phyloP scores from a whole-genome alignment of 1,140 invertebrate species.

The Cydia splendana region DNA sequence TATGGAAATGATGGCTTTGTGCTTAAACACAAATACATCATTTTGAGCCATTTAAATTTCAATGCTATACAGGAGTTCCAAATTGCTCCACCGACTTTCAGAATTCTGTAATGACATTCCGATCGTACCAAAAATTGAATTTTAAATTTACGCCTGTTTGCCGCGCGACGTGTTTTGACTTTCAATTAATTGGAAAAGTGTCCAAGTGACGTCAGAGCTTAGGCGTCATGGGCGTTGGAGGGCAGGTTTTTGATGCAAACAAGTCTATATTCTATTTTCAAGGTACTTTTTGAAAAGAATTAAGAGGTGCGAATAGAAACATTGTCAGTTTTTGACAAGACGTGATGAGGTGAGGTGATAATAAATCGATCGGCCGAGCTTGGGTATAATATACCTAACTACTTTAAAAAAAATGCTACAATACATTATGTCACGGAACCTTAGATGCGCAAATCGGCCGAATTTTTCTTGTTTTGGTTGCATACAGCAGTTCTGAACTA shows the following conservation, averaged over 20 bases:
- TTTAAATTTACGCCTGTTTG: conserved; percentile 11
- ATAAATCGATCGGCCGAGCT: too few relatives aligned
- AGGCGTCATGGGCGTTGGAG: too few relatives aligned
- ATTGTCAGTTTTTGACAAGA: too few relatives aligned
- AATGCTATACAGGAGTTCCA: conserved; percentile 24
- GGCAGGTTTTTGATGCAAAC: background rate
- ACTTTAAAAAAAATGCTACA: too few relatives aligned
- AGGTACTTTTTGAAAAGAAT: too few relatives aligned
- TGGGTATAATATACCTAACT: too few relatives aligned
- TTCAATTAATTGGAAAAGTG: conserved; percentile 27
- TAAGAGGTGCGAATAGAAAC: too few relatives aligned
- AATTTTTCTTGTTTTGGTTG: background rate
- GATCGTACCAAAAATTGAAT: background rate
- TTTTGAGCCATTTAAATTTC: background rate
- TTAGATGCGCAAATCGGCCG: too few relatives aligned
- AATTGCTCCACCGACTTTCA: background rate
- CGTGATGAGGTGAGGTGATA: too few relatives aligned
- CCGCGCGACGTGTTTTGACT: conserved; percentile 28
- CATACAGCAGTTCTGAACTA: background rate
- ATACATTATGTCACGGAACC: too few relatives aligned
- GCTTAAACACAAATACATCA: too few relatives aligned
- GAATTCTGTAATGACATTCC: conserved; percentile 7
- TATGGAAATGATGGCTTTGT: too few relatives aligned
- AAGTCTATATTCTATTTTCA: background rate
- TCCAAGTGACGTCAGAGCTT: conserved; percentile 23